Evolutionary conservation across 2,888 invertebrate species (phyloP).

Genomic region (Nemurella pictetii): DNA sequence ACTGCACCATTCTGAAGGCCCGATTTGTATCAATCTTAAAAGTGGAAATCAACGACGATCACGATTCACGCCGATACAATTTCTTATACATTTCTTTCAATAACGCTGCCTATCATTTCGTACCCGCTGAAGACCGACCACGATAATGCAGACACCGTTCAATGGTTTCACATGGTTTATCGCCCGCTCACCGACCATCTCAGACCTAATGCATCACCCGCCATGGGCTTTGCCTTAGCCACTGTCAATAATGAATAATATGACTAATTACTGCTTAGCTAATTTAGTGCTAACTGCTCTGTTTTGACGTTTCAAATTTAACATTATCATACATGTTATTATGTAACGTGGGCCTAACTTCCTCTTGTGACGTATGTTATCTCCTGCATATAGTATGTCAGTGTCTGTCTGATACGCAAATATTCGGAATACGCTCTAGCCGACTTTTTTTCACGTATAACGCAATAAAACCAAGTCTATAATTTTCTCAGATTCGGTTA

Average conservation of each 20-base stretch:
- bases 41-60: no score
- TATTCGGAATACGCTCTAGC: background rate
- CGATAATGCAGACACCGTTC: no score
- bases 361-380: background rate
- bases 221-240: background rate
- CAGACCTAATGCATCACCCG: background rate
- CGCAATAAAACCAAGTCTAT: background rate
- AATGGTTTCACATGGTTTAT: no score
- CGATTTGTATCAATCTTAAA: no score
- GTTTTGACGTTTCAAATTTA: background rate
- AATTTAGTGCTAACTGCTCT: background rate
- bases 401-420: background rate
- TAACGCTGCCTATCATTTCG: no score
- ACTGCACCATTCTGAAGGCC: no score
- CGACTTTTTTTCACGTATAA: background rate
- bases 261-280: background rate
- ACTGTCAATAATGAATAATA: background rate
- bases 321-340: background rate
- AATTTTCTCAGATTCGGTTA: background rate
- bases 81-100: no score
- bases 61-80: no score
- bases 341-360: background rate
- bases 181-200: no score
- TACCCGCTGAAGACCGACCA: no score
- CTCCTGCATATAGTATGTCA: background rate